phyloP scores from a whole-genome alignment of 2,113 vertebrate species.

The Callorhinus ursinus region DNA sequence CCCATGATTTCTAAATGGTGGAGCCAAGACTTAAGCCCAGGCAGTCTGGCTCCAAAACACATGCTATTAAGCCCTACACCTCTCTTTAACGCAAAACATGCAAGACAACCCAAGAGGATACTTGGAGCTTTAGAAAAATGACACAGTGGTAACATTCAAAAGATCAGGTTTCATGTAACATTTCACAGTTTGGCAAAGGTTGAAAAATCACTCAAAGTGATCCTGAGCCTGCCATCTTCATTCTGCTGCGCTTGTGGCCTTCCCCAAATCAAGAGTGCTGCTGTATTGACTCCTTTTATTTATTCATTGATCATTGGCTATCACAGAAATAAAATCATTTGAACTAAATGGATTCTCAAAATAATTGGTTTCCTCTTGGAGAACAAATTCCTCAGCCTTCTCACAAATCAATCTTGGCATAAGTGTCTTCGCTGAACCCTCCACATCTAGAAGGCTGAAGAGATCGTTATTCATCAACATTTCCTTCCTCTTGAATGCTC shows the following conservation, averaged over 20 bases:
- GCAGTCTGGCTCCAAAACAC: neutral
- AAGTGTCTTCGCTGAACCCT: neutral
- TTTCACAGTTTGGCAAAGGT: neutral
- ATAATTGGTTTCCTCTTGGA: conserved; percentile 47
- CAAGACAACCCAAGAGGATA: neutral
- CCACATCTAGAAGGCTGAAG: neutral
- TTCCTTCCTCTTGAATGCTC: conserved; percentile 21
- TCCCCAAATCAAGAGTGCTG: neutral
- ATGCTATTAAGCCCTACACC: neutral
- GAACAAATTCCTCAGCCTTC: conserved; percentile 37
- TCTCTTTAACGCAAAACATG: neutral
- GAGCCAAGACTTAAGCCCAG: neutral
- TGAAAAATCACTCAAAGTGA: neutral
- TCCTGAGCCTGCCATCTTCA: neutral
- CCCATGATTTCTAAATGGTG: neutral
- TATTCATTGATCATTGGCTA: conserved; percentile 1
- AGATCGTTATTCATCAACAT: neutral
- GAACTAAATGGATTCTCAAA: neutral
- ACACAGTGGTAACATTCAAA: neutral
- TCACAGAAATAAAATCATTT: conserved; percentile 37
- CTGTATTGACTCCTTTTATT: neutral
- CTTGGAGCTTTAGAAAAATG: neutral
- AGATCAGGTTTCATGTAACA: neutral
- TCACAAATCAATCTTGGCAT: neutral
- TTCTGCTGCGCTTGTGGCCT: neutral